Percentiles rank a stretch among this genome's conserved stretches.
Evolutionary conservation across 92 coral and sea anemone species (phyloP).

Genomic region (Parazoanthus darwini): DNA sequence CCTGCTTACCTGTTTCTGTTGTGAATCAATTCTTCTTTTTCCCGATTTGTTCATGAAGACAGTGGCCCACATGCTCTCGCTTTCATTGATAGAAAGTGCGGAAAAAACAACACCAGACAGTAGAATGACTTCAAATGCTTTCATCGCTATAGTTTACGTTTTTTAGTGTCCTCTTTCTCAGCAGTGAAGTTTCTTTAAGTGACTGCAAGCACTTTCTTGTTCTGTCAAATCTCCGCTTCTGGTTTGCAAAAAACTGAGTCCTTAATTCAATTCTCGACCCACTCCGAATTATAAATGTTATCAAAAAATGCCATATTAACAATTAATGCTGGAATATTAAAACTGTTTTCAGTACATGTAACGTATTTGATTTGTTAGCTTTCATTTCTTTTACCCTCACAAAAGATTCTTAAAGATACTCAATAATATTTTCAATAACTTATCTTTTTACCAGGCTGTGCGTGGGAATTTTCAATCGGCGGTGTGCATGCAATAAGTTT

Average conservation of each 20-base stretch:
- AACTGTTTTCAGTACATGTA: not conserved
- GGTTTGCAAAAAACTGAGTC: not conserved
- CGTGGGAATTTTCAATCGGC: not conserved
- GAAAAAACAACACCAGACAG: not conserved
- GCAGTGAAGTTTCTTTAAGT: not conserved
- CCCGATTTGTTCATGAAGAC: constrained; percentile 31
- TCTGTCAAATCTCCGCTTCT: not conserved
- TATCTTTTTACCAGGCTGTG: not conserved
- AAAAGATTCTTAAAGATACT: not conserved
- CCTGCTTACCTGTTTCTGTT: constrained; percentile 1
- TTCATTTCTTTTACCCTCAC: not conserved
- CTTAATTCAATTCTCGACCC: not conserved
- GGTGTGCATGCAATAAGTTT: not conserved
- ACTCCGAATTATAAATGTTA: not conserved
- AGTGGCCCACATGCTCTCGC: constrained; percentile 24
- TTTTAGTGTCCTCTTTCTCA: not conserved
- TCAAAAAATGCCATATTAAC: not conserved
- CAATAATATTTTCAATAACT: not conserved
- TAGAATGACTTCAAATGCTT: not conserved
- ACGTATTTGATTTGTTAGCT: not conserved
- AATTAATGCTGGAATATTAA: constrained; percentile 10
- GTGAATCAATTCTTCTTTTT: not conserved
- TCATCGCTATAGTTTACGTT: not conserved
- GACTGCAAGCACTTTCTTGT: not conserved
- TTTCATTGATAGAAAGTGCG: not conserved